These are phyloP conservation scores for Stigmatopora argus DNA, from an alignment of 2,113 vertebrate genomes.

Conservation along the genomic window DNA sequence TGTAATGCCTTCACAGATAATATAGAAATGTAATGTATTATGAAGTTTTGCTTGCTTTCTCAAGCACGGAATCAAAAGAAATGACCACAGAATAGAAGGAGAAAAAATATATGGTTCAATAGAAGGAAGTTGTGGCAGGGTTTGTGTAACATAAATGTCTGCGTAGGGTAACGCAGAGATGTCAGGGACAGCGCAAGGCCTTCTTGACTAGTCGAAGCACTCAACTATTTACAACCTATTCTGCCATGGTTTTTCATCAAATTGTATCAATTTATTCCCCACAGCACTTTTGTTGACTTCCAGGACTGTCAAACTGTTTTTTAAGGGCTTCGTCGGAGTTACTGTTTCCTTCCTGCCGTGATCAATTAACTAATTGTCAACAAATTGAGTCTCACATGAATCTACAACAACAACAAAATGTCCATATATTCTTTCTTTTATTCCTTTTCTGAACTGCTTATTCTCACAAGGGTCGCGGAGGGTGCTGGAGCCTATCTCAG, in stretches of 20 bases:
- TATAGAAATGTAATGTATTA: constrained; percentile 11
- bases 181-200: background rate
- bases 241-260: background rate
- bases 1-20: constrained; percentile 23
- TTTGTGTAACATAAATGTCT: background rate
- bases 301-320: background rate
- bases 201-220: background rate
- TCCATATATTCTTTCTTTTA: too few relatives aligned
- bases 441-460: too few relatives aligned
- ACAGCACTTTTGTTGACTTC: background rate
- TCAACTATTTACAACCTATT: background rate
- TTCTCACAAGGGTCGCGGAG: too few relatives aligned
- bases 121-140: background rate
- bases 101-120: constrained; percentile 19
- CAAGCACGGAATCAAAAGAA: background rate
- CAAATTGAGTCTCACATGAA: too few relatives aligned
- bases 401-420: too few relatives aligned
- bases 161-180: background rate
- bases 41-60: background rate
- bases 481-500: too few relatives aligned
- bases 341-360: too few relatives aligned
- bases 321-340: too few relatives aligned
- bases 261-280: background rate
- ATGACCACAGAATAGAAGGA: background rate
- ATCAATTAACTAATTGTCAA: too few relatives aligned